These are phyloP conservation scores for Melanophora roralis DNA, from an alignment of 2,888 invertebrate species.

Conservation along the genomic window DNA sequence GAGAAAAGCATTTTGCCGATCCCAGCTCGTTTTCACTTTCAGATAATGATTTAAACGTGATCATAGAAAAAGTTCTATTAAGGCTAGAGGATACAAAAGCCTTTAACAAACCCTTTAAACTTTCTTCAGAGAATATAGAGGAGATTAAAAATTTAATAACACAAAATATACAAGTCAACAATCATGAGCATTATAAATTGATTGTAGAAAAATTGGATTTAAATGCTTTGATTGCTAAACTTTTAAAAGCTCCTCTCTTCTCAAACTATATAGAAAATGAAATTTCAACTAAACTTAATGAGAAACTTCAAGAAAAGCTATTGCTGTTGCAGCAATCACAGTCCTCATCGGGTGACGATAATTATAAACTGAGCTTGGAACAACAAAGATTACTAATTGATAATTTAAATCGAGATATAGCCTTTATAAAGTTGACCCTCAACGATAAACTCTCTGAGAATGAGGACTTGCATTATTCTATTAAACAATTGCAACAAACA, in stretches of 20 bases:
- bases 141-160: constrained; percentile 73
- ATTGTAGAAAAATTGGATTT: constrained; percentile 72
- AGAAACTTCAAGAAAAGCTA: constrained; percentile 66
- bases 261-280: constrained; percentile 69
- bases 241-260: constrained; percentile 73
- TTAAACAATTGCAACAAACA: constrained; percentile 68
- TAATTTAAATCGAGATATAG: constrained; percentile 79
- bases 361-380: constrained; percentile 56
- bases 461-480: constrained; percentile 71
- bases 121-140: constrained; percentile 74
- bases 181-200: constrained; percentile 68
- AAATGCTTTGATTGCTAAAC: constrained; percentile 73
- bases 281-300: constrained; percentile 69
- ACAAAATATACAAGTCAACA: constrained; percentile 68
- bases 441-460: constrained; percentile 78
- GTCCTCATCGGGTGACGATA: constrained; percentile 29
- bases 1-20: constrained; percentile 59
- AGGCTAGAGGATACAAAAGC: constrained; percentile 65
- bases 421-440: constrained; percentile 79
- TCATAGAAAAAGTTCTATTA: constrained; percentile 45
- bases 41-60: constrained; percentile 48
- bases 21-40: constrained; percentile 23
- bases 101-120: constrained; percentile 68
- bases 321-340: constrained; percentile 68
- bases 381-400: constrained; percentile 79